phyloP scores from a whole-genome alignment of 2,113 vertebrate genomes.

The Hemiscyllium ocellatum region DNA sequence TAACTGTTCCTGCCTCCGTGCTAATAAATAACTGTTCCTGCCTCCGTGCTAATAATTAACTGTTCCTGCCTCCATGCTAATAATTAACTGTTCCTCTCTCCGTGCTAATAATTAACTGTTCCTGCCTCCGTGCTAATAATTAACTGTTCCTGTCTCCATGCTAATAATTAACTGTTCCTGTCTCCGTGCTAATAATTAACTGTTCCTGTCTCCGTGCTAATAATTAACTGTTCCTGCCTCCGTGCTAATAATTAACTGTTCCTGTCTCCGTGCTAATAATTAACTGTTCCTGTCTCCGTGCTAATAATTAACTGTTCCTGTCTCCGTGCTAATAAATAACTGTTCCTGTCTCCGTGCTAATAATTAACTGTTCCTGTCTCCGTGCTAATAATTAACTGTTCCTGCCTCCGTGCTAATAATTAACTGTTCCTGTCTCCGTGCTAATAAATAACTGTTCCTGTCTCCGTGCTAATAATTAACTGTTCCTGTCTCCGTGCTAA shows the following conservation, averaged over 20 bases:
- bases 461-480: background rate
- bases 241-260: background rate
- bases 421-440: background rate
- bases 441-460: background rate
- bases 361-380: background rate
- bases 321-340: background rate
- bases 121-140: background rate
- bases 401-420: background rate
- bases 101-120: background rate
- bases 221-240: background rate
- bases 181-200: background rate
- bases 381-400: background rate
- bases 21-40: background rate
- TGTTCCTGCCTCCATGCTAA: background rate
- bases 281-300: background rate
- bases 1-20: background rate
- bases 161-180: background rate
- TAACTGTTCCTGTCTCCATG: background rate
- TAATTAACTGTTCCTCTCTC: background rate
- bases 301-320: background rate
- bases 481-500: background rate
- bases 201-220: background rate
- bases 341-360: background rate
- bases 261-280: background rate
- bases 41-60: background rate